Percentiles rank a stretch among this genome's conserved stretches.
phyloP scores from a whole-genome alignment of 1,140 invertebrate genomes.

The Megalopta genalis region DNA sequence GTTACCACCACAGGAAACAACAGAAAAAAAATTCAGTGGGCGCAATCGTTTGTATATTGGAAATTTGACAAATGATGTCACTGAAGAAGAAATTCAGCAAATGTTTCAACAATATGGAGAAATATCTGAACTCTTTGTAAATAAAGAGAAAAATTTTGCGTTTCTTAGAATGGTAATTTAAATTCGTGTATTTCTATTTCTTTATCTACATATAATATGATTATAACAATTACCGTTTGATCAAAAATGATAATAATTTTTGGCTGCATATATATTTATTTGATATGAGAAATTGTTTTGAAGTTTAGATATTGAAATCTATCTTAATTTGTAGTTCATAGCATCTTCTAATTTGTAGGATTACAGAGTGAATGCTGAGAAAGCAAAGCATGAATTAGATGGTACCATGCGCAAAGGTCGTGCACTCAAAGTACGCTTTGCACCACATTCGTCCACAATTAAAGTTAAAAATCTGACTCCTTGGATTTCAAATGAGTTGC shows the following conservation, averaged over 20 bases:
- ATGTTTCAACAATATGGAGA: constrained; percentile 93
- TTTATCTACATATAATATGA: constrained; percentile 64
- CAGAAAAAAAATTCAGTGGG: constrained; percentile 92
- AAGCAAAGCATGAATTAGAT: constrained; percentile 96
- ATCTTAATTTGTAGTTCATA: constrained; percentile 15
- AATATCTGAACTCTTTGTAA: constrained; percentile 94
- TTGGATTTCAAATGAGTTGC: constrained; percentile 96
- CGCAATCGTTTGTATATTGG: constrained; percentile 96
- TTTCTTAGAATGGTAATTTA: constrained; percentile 94
- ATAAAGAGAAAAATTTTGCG: constrained; percentile 97
- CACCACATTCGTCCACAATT: constrained; percentile 95
- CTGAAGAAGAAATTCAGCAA: constrained; percentile 92
- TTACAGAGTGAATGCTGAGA: constrained; percentile 96
- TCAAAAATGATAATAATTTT: constrained; percentile 70
- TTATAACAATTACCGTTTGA: constrained; percentile 80
- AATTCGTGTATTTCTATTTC: constrained; percentile 38
- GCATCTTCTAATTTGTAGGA: constrained; percentile 83
- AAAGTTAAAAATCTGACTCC: constrained; percentile 96
- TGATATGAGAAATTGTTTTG: constrained; percentile 59
- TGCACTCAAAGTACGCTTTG: constrained; percentile 95
- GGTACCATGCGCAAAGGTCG: constrained; percentile 92
- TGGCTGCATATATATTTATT: constrained; percentile 73
- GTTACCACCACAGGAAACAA: constrained; percentile 84
- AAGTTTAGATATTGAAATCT: background rate
- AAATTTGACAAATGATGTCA: constrained; percentile 92